Percentiles rank a stretch among this genome's conserved stretches.
These are phyloP conservation scores for Scalopus aquaticus DNA, from an alignment of 2,113 vertebrate genomes.

Conservation along the genomic window DNA sequence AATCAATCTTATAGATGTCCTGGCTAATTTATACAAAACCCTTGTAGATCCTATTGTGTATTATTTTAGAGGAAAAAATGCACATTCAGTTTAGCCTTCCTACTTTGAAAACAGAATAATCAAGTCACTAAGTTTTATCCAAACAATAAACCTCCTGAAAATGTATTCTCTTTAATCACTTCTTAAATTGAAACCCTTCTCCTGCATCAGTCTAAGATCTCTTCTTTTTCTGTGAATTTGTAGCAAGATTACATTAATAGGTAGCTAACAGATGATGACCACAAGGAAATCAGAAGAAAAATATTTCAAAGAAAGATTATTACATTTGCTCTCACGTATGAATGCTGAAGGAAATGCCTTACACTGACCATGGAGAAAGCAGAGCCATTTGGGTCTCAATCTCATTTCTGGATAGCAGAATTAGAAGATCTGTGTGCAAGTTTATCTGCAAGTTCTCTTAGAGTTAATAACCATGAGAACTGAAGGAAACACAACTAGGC, in stretches of 20 bases:
- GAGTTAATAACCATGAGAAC: not conserved
- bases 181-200: not conserved
- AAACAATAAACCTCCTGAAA: not conserved
- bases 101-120: conserved; percentile 32
- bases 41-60: not conserved
- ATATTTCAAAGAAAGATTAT: not conserved
- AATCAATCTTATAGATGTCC: not conserved
- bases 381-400: not conserved
- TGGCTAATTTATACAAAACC: not conserved
- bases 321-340: not conserved
- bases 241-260: not conserved
- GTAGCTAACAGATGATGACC: not conserved
- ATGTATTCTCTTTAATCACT: not conserved
- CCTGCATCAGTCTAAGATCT: not conserved
- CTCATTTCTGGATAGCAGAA: not conserved
- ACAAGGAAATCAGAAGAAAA: conserved; percentile 37
- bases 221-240: not conserved
- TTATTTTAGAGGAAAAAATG: not conserved
- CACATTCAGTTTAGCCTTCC: not conserved
- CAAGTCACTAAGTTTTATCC: not conserved
- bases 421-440: not conserved
- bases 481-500: not conserved
- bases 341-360: not conserved
- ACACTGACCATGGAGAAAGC: not conserved
- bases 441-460: not conserved